phyloP scores from a whole-genome alignment of 2,797 vertebrate genomes.

The Percopsis omiscomaycus region DNA sequence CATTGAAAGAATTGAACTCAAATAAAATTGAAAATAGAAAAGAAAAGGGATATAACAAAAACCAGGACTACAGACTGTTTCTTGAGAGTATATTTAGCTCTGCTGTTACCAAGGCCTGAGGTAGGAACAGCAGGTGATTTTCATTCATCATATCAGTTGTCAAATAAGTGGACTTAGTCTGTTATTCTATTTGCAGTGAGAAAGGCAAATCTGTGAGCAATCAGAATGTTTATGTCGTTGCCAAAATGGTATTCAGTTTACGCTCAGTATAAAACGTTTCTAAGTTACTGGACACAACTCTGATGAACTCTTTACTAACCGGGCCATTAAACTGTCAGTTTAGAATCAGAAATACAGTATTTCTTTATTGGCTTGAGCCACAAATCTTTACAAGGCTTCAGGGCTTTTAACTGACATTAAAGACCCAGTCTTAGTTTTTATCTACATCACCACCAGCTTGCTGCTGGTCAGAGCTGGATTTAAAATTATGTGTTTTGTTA shows the following conservation, averaged over 20 bases:
- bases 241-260: slow-evolving; percentile 49
- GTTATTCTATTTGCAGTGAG: slow-evolving; percentile 15
- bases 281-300: slow-evolving; percentile 15
- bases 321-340: slow-evolving; percentile 44
- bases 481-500: background rate
- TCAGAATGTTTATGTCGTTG: slow-evolving; percentile 50
- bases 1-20: too few relatives aligned
- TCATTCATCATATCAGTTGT: slow-evolving; percentile 30
- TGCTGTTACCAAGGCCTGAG: background rate
- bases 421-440: slow-evolving; percentile 11
- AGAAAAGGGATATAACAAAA: background rate
- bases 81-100: slow-evolving; percentile 8
- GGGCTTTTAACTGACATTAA: slow-evolving; percentile 38
- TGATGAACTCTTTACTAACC: slow-evolving; percentile 37
- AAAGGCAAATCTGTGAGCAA: slow-evolving; percentile 42
- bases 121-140: slow-evolving; percentile 6
- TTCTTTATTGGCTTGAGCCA: slow-evolving; percentile 46
- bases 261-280: slow-evolving; percentile 27
- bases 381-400: slow-evolving; percentile 26
- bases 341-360: slow-evolving; percentile 35
- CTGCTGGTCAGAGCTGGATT: slow-evolving; percentile 1
- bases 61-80: background rate
- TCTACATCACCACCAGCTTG: slow-evolving; percentile 17
- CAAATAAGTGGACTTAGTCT: slow-evolving; percentile 24
- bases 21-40: background rate